Evolutionary conservation across 2,797 vertebrate species (phyloP), one percentile per base, ranked within the genome.

Genomic region (Tolypeutes matacus): DNA sequence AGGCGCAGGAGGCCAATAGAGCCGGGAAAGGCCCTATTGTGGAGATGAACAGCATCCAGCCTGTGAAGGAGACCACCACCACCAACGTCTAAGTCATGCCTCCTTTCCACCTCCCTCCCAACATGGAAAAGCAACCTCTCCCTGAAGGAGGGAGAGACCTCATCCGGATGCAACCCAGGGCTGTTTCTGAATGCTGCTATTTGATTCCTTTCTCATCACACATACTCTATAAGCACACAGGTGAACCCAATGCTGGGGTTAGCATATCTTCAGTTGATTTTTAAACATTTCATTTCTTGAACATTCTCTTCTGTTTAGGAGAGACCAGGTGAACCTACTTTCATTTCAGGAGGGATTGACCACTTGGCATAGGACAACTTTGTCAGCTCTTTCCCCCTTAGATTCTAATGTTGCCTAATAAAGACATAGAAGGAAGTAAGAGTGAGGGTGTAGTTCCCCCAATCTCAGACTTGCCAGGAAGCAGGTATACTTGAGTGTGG

Each of bases 1-100:
- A 51, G 70, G 72, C 2, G 0, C 95, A 6, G 4, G 84, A 56
- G 0, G 10, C 18, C 0, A 0, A 3, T 1, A 9, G 89, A 0
- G 85, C 20, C 27, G 96, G 97, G 89, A 98, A 98, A 81, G 81
- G 51, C 27, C n/a, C 97, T 20, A 86, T 89, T 23, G 65, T 98
- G 73, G 98, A 98, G 89, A 65, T 98, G 92, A 98, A 98, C 76
- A 98, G 95, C 77, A 82, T 98, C 65, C 70, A 97, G 27, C 88
- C 97, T 2, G 21, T 5, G 3, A 98, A 98, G 96, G 84, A 98
- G 34, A 53, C 11, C 62, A 88, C 91, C 93, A 92, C 56, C 93
- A 92, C 56, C 93, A 78, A 94, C 7, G 86, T 84, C 31, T 86
- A 95, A 72, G 42, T 49, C 27, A 13, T 49, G 17, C 1, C 93